Evolutionary conservation across 2,888 invertebrate species (phyloP).

Genomic region (Agrotis puta): DNA sequence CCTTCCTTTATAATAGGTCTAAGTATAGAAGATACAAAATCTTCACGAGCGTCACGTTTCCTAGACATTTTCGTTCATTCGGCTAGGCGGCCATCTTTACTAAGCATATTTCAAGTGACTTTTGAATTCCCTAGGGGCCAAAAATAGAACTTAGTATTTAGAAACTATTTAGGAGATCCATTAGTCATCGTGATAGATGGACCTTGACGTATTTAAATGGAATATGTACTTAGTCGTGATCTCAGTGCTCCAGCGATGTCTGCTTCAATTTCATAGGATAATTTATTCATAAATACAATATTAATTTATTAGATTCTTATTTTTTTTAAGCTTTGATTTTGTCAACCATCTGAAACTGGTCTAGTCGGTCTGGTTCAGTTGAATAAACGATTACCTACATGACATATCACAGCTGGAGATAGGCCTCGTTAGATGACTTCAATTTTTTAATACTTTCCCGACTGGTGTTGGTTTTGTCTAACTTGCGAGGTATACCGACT

Average conservation of each 20-base stretch:
- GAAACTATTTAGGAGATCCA: slow-evolving; percentile 10
- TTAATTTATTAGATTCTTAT: neutral
- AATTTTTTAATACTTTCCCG: neutral
- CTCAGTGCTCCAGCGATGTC: neutral
- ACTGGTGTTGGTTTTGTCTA: neutral
- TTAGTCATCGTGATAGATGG: slow-evolving; percentile 30
- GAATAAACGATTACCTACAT: neutral
- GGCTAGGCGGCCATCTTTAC: too few relatives aligned
- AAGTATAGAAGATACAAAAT: too few relatives aligned
- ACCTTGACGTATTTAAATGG: slow-evolving; percentile 15
- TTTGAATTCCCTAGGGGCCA: neutral
- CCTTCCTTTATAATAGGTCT: too few relatives aligned
- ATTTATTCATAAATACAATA: neutral
- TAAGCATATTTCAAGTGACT: too few relatives aligned
- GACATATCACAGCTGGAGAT: neutral
- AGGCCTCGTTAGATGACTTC: neutral
- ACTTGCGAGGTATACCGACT: neutral
- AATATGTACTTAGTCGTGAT: neutral
- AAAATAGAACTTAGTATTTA: neutral
- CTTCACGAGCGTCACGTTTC: too few relatives aligned
- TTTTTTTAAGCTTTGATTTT: neutral
- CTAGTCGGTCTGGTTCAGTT: neutral
- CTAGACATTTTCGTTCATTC: too few relatives aligned
- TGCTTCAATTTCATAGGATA: slow-evolving; percentile 8
- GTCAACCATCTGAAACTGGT: too few relatives aligned